Percentiles rank a stretch among this genome's conserved stretches.
Evolutionary conservation across 2,797 vertebrate species (phyloP).

Genomic region (Anisognathus igniventris): DNA sequence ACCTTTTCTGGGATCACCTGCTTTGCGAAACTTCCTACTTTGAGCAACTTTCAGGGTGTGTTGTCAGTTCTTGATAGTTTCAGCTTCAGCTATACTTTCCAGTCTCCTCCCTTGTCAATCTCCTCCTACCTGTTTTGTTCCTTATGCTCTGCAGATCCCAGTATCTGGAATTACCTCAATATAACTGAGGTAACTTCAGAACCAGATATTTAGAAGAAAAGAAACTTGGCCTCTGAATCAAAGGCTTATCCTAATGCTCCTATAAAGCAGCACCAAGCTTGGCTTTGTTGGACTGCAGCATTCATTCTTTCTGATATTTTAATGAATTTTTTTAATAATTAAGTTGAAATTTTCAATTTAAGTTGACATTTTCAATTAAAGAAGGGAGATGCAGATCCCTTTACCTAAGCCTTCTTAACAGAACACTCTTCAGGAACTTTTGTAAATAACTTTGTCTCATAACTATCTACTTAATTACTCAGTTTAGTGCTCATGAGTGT

Average conservation of each 20-base stretch:
- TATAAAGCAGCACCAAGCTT: not conserved
- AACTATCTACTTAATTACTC: not conserved
- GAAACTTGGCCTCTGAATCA: not conserved
- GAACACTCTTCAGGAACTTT: not conserved
- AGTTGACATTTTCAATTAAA: not conserved
- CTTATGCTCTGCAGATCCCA: not conserved
- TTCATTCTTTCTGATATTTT: not conserved
- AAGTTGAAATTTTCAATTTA: not conserved
- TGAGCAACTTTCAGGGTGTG: not conserved
- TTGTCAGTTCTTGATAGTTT: not conserved
- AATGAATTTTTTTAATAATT: not conserved
- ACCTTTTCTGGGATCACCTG: not conserved
- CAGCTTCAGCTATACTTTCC: not conserved
- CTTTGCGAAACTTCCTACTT: not conserved
- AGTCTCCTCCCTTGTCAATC: not conserved
- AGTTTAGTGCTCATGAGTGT: not conserved
- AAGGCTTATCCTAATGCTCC: not conserved
- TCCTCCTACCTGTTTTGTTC: not conserved
- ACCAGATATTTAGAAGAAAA: not conserved
- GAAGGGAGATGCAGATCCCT: not conserved
- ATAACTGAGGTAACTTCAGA: not conserved
- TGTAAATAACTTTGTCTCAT: not conserved
- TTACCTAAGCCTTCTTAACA: not conserved
- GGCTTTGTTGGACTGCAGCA: not conserved
- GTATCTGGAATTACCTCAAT: not conserved